phyloP scores from a whole-genome alignment of 2,113 vertebrate species.

The Oryzias woworae region DNA sequence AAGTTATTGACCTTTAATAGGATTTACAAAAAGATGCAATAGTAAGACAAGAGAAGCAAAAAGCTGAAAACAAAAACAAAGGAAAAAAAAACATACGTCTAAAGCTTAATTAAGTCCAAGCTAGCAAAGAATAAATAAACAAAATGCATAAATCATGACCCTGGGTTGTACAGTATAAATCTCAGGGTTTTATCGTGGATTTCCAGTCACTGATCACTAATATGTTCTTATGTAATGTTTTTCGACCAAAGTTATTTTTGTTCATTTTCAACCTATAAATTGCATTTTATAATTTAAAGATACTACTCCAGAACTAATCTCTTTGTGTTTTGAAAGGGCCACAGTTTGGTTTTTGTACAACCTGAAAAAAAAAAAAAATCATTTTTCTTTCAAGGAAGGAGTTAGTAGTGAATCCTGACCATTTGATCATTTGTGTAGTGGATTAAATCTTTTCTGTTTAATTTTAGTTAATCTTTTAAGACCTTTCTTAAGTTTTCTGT shows the following conservation, averaged over 20 bases:
- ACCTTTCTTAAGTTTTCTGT: not conserved
- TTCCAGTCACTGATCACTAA: constrained; percentile 23
- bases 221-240: not conserved
- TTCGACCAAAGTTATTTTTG: constrained; percentile 22
- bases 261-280: constrained; percentile 32
- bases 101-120: too few species aligned
- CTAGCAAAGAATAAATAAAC: too few species aligned
- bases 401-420: not conserved
- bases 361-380: constrained; percentile 13
- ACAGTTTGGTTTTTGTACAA: constrained; percentile 5
- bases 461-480: not conserved
- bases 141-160: too few species aligned
- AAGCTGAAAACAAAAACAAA: too few species aligned
- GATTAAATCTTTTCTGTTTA: constrained; percentile 13
- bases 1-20: too few species aligned
- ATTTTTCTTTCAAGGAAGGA: constrained; percentile 37
- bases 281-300: constrained; percentile 37
- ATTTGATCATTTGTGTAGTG: not conserved
- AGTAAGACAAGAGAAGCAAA: too few species aligned
- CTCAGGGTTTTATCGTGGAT: not conserved
- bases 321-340: constrained; percentile 47
- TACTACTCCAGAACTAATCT: constrained; percentile 34
- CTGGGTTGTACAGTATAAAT: not conserved
- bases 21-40: too few species aligned
- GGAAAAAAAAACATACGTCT: too few species aligned